These are phyloP conservation scores for Pitangus sulphuratus DNA, from an alignment of 2,797 vertebrate genomes.

Conservation along the genomic window DNA sequence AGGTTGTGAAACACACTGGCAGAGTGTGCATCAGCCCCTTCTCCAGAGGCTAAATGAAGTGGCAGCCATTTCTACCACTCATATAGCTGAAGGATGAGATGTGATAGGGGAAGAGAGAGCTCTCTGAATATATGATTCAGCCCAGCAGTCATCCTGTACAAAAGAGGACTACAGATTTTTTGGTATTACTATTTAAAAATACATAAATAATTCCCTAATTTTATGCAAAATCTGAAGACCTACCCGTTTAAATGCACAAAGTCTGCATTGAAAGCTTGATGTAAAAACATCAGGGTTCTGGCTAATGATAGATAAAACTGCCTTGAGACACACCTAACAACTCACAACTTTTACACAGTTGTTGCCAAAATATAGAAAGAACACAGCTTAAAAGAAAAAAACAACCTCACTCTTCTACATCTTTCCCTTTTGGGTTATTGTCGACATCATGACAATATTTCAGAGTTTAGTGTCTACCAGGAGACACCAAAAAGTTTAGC, in stretches of 20 bases:
- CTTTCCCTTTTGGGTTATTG: background rate
- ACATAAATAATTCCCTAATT: background rate
- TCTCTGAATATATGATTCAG: background rate
- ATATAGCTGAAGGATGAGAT: background rate
- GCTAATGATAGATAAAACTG: background rate
- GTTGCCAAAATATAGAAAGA: constrained; percentile 8
- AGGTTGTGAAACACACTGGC: background rate
- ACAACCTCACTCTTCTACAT: background rate
- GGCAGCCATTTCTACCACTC: background rate
- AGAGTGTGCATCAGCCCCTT: background rate
- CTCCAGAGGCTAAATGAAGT: background rate
- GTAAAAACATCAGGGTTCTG: background rate
- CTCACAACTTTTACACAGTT: background rate
- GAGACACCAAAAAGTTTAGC: background rate
- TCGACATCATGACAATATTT: background rate
- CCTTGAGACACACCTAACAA: background rate
- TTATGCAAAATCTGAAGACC: background rate
- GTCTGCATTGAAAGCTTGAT: background rate
- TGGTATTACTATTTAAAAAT: background rate
- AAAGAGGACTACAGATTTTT: background rate
- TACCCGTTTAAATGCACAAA: background rate
- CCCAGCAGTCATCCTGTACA: background rate
- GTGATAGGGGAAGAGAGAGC: background rate
- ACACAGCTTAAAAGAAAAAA: background rate
- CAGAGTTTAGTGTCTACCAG: background rate